Evolutionary conservation across 1,140 invertebrate genomes (phyloP).

Genomic region (Aradophagus sp.): DNA sequence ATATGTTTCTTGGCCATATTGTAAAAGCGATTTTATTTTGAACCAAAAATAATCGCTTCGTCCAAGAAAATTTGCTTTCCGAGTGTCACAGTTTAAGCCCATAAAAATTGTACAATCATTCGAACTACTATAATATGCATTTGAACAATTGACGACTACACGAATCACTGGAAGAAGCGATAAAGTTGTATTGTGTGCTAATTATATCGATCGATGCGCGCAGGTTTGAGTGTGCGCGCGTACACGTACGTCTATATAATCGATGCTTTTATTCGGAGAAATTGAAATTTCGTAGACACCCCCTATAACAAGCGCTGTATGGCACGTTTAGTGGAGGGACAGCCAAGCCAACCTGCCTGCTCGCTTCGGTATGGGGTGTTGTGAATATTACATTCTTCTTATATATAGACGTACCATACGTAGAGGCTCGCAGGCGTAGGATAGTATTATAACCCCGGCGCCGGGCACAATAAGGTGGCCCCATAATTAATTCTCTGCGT

Average conservation of each 20-base stretch:
- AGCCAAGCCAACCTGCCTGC: slow-evolving; percentile 60
- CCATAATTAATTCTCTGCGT: slow-evolving; percentile 71
- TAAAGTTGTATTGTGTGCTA: slow-evolving; percentile 22
- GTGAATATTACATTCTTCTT: slow-evolving; percentile 73
- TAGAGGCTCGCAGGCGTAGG: slow-evolving; percentile 53
- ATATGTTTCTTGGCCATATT: no score
- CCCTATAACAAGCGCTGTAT: slow-evolving; percentile 35
- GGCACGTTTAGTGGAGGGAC: slow-evolving; percentile 42
- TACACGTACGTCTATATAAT: no score
- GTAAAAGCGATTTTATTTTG: no score
- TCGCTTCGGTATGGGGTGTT: slow-evolving; percentile 66
- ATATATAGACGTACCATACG: slow-evolving; percentile 59
- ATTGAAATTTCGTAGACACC: slow-evolving; percentile 38
- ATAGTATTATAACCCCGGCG: slow-evolving; percentile 28
- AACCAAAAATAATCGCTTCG: no score
- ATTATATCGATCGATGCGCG: slow-evolving; percentile 16
- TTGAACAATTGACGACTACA: no score
- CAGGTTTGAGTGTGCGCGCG: no score
- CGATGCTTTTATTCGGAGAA: not conserved
- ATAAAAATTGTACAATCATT: slow-evolving; percentile 29
- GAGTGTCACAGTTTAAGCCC: slow-evolving; percentile 20
- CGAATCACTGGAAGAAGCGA: no score
- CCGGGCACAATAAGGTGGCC: slow-evolving; percentile 69
- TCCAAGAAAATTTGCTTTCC: no score
- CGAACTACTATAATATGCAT: no score